Conservation (phyloP, 2,113 vertebrate genomes). For the Megaceryle torquata region DNA sequence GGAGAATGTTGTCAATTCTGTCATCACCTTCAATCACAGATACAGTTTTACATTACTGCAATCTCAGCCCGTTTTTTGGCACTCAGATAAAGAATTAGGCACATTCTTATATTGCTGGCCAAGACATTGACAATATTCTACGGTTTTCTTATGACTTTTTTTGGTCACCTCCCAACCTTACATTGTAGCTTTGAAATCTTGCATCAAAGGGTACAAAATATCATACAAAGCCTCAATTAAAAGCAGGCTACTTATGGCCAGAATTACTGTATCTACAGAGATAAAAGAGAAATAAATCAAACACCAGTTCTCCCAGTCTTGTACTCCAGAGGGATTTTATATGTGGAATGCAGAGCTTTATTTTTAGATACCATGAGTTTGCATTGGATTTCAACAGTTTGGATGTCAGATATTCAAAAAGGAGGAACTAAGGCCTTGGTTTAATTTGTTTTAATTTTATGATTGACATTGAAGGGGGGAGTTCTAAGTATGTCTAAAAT, state of each 20-base stretch:
- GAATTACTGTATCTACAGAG: constrained; percentile 25
- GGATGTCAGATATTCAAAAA: neutral
- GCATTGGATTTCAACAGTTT: neutral
- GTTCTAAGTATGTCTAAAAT: neutral
- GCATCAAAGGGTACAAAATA: constrained; percentile 26
- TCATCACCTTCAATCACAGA: neutral
- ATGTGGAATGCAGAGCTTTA: neutral
- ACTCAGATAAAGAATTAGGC: neutral
- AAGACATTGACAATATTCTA: neutral
- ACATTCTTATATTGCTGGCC: neutral
- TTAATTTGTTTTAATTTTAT: neutral
- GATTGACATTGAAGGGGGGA: neutral
- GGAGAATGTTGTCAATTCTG: neutral
- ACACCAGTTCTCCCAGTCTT: neutral
- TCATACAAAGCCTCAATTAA: constrained; percentile 46
- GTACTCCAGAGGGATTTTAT: neutral
- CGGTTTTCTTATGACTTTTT: neutral
- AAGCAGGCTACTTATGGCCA: neutral
- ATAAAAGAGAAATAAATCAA: constrained; percentile 50
- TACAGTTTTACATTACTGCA: neutral
- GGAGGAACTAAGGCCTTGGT: neutral
- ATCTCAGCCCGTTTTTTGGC: neutral
- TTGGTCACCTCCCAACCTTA: neutral
- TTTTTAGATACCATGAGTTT: neutral
- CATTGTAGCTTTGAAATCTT: constrained; percentile 31